These are phyloP conservation scores for Pristis pectinata DNA, from an alignment of 2,797 vertebrate genomes.

Conservation along the genomic window DNA sequence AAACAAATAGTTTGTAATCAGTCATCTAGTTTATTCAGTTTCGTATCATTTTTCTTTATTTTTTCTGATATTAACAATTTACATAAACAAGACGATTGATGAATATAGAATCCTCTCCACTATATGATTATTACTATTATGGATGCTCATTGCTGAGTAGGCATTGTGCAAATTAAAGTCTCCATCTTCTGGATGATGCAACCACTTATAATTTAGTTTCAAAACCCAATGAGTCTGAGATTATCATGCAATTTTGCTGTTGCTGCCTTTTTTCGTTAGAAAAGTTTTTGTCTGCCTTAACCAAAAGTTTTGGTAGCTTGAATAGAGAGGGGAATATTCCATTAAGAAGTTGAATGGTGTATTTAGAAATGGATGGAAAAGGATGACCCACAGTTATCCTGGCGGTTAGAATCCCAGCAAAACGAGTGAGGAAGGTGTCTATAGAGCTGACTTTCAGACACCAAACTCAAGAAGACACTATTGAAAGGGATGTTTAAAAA, in stretches of 20 bases:
- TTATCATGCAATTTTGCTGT: background rate
- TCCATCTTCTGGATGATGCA: background rate
- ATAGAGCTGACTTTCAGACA: background rate
- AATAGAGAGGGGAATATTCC: background rate
- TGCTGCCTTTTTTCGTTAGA: background rate
- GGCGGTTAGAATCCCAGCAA: background rate
- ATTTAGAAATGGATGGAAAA: background rate
- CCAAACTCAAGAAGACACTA: background rate
- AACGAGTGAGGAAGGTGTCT: background rate
- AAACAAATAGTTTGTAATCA: background rate
- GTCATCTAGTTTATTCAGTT: background rate
- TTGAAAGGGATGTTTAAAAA: background rate
- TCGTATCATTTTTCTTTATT: background rate
- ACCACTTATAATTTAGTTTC: background rate
- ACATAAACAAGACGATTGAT: background rate
- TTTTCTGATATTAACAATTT: background rate
- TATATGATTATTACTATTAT: background rate
- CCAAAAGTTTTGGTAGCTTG: background rate
- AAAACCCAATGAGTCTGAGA: background rate
- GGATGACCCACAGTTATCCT: background rate
- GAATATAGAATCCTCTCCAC: background rate
- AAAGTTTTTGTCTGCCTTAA: background rate
- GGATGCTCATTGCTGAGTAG: background rate
- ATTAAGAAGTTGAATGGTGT: background rate
- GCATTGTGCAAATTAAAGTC: background rate